phyloP scores from a whole-genome alignment of 30 jellyfish, hydroid and myxozoan genomes.

The Sanderia malayensis region DNA sequence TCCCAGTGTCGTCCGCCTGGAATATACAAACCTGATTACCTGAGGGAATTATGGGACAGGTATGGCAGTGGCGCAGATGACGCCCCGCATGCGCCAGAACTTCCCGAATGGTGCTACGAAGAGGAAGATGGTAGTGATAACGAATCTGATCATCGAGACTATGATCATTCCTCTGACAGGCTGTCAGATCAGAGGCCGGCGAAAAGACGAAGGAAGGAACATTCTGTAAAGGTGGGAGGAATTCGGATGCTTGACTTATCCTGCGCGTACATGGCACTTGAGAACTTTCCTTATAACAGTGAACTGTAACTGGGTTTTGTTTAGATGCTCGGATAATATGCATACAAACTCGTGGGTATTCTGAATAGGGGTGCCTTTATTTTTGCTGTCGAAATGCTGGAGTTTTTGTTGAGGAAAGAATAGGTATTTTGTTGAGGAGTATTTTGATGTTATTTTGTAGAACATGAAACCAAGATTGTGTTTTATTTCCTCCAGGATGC shows the following conservation, averaged over 20 bases:
- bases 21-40: constrained; percentile 71
- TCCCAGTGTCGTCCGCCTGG: constrained; percentile 95
- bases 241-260: no score
- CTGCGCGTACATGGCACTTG: no score
- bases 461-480: no score
- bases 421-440: no score
- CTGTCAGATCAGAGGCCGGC: constrained; percentile 38
- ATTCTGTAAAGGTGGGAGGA: constrained; percentile 53
- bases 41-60: constrained; percentile 64
- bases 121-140: constrained; percentile 69
- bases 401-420: no score
- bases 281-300: no score
- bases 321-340: no score
- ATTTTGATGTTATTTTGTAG: no score
- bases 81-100: constrained; percentile 76
- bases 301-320: no score
- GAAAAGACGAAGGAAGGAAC: constrained; percentile 58
- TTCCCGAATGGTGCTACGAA: constrained; percentile 95
- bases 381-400: no score
- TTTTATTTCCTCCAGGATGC: constrained; percentile 16
- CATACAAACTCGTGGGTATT: no score
- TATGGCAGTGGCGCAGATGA: constrained; percentile 79
- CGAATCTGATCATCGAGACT: constrained; percentile 58
- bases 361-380: no score
- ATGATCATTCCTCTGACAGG: constrained; percentile 15